These are phyloP conservation scores for Lycopodina hypogea DNA, from an alignment of 37 sponge, comb jelly and placozoan species.

Conservation along the genomic window DNA sequence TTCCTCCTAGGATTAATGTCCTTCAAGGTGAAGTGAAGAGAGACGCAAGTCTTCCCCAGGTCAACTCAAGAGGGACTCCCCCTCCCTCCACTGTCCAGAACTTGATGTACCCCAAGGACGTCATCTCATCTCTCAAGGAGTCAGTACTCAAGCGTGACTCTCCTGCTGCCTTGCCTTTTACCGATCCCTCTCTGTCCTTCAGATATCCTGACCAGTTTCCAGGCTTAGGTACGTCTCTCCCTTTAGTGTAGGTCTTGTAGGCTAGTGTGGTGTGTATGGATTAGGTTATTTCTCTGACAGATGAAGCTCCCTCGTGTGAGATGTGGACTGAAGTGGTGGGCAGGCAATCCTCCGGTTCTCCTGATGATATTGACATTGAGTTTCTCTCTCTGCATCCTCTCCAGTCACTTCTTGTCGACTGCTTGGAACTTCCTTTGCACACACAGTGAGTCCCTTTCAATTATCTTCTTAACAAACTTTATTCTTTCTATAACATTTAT, in stretches of 20 bases:
- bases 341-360: neutral
- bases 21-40: neutral
- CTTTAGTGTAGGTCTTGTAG: neutral
- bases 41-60: neutral
- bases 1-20: neutral
- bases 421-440: slow-evolving; percentile 40
- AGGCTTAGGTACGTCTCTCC: neutral
- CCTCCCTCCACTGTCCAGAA: neutral
- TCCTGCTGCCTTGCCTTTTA: neutral
- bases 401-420: slow-evolving; percentile 29
- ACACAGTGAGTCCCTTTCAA: slow-evolving; percentile 57
- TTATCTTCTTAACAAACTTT: too few relatives aligned
- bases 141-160: too few relatives aligned
- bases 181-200: neutral
- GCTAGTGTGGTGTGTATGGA: neutral
- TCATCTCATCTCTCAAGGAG: neutral
- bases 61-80: neutral
- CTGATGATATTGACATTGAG: neutral
- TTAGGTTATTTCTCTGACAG: neutral
- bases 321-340: slow-evolving; percentile 14
- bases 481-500: too few relatives aligned
- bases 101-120: neutral
- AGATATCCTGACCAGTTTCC: neutral
- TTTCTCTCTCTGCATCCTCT: slow-evolving; percentile 38
- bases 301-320: slow-evolving; percentile 3